phyloP scores from a whole-genome alignment of 2,888 invertebrate genomes.

The Apantesis nais region DNA sequence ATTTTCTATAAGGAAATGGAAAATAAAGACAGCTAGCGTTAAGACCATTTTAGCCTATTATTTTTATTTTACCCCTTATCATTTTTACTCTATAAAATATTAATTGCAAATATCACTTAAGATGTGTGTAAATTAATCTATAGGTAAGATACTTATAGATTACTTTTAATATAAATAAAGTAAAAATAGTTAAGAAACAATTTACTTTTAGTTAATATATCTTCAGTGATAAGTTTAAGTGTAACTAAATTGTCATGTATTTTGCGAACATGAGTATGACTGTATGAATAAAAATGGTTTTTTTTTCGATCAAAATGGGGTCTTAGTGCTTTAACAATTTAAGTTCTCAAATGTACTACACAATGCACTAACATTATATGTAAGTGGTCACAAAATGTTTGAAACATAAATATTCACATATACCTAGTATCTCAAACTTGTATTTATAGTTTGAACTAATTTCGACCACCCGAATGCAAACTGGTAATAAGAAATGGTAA shows the following conservation, averaged over 20 bases:
- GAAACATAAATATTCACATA: no score
- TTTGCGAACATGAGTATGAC: no score
- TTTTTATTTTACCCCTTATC: slow-evolving; percentile 30
- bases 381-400: neutral
- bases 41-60: slow-evolving; percentile 72
- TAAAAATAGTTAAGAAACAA: neutral
- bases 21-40: slow-evolving; percentile 86
- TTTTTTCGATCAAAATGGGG: neutral
- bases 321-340: neutral
- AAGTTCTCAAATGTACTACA: neutral
- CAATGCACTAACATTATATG: neutral
- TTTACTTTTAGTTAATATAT: neutral
- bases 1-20: slow-evolving; percentile 86
- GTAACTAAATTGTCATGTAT: no score
- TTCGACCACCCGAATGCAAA: neutral
- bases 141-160: no score
- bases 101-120: neutral
- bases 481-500: neutral
- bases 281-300: no score
- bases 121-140: neutral
- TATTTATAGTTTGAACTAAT: neutral
- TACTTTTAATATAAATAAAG: neutral
- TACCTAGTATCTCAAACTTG: no score
- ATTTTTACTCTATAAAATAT: neutral
- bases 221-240: neutral